Base-by-base conservation (phyloP, 1,140 invertebrate genomes). In the Caenorhabditis brenneri region DNA sequence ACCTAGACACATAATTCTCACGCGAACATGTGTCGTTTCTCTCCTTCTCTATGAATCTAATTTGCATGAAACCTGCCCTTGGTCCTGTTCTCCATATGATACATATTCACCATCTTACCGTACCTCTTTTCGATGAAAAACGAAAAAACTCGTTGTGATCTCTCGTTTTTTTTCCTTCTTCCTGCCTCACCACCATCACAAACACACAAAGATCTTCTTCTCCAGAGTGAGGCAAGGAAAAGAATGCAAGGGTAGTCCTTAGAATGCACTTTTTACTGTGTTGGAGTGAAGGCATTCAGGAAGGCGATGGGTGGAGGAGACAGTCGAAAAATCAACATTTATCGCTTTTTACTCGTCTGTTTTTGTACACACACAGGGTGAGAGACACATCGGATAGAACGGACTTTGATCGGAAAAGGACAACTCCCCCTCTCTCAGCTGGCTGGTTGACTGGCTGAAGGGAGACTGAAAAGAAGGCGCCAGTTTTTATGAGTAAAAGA, bases 371-470 rank as follows among this genome's bases (percentile, higher is more conserved):
- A 65, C 19, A 65, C 10, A 36, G 9, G 46, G 42, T 51, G 19
- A 4, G 49, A 51, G 49, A n/a, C 7, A n/a, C 19, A 2, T 16
- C 19, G 19, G n/a, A 58, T 36, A 10, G 36, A 39, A 74, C 12
- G 36, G 65, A 74, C 65, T 74, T 74, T 74, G 65, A 74, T 74
- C 65, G 65, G 65, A 39, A 74, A 74, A 74, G 65, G 65, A 74
- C 65, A 74, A 74, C 65, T 74, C n/a, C n/a, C n/a, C n/a, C n/a
- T n/a, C n/a, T n/a, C 65, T 74, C 65, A 74, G 65, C 65, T 74
- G 65, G n/a, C 19, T 7, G n/a, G 24, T 15, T 9, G 53, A 22
- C 6, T 51, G 49, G 9, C 9, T 65, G 58, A 65, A 36, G 36
- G 31, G 6, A 16, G 31, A 36, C 49, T 16, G 31, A 65, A 24